Conservation (phyloP, 1,140 invertebrate species). For the Dermatophagoides farinae region DNA sequence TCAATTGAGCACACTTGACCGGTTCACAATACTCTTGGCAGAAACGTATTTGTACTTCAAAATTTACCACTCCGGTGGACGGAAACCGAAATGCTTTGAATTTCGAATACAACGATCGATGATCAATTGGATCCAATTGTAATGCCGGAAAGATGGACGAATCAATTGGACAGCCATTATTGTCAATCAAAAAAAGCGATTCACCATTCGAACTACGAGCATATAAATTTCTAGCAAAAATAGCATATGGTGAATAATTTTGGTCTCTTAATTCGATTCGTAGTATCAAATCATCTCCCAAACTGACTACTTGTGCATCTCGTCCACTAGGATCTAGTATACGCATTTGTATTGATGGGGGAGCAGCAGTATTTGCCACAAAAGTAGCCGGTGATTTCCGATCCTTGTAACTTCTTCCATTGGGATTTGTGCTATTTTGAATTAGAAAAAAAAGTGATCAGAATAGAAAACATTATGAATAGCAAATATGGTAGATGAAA, state of each 20-base stretch:
- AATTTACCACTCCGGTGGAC: conserved; percentile 32
- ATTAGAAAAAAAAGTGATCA: background rate
- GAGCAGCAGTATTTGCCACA: conserved; percentile 33
- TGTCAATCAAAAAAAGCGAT: conserved; percentile 30
- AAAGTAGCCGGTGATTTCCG: conserved; percentile 18
- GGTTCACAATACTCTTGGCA: conserved; percentile 32
- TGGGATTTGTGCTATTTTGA: background rate
- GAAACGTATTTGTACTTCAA: conserved; percentile 34
- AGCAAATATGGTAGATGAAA: background rate
- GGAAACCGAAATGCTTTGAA: conserved; percentile 35
- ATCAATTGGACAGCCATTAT: conserved; percentile 31
- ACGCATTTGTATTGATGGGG: conserved; percentile 31
- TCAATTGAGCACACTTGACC: conserved; percentile 20
- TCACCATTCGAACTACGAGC: conserved; percentile 32
- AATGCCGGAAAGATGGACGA: conserved; percentile 30
- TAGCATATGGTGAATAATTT: conserved; percentile 27
- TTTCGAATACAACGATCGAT: conserved; percentile 26
- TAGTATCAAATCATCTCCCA: conserved; percentile 31
- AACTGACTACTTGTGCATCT: conserved; percentile 29
- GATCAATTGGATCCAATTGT: conserved; percentile 25
- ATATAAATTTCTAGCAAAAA: conserved; percentile 33
- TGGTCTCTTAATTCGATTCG: conserved; percentile 30
- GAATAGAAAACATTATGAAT: background rate
- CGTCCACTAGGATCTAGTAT: conserved; percentile 28
- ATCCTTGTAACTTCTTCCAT: background rate